phyloP scores from a whole-genome alignment of 2,797 vertebrate species.

The Botia almorhae region DNA sequence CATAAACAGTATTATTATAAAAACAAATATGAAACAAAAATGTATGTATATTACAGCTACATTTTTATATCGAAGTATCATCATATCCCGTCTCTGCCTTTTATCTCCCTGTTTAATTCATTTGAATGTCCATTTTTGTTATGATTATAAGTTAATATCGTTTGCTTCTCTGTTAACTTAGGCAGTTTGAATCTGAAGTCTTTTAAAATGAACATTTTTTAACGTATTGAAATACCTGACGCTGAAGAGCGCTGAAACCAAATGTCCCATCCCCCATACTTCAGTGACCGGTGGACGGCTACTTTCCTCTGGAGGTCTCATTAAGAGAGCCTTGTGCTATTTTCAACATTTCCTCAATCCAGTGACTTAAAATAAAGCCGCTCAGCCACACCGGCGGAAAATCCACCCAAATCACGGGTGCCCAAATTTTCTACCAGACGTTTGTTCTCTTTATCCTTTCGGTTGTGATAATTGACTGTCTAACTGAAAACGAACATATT shows the following conservation, averaged over 20 bases:
- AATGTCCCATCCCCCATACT: constrained; percentile 64
- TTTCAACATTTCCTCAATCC: constrained; percentile 84
- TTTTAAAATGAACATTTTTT: not conserved
- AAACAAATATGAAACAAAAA: not conserved
- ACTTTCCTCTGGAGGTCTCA: constrained; percentile 81
- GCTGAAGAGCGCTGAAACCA: constrained; percentile 43
- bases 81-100: constrained; percentile 1
- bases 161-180: not conserved
- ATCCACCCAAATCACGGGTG: constrained; percentile 73
- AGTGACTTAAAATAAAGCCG: constrained; percentile 80
- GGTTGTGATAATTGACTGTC: constrained; percentile 59
- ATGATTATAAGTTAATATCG: not conserved
- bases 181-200: not conserved
- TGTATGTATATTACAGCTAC: not conserved
- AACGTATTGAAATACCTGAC: constrained; percentile 32
- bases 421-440: constrained; percentile 72
- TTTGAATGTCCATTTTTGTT: not conserved
- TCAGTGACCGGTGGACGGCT: constrained; percentile 64
- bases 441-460: constrained; percentile 78
- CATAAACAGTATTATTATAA: not conserved
- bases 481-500: constrained; percentile 11
- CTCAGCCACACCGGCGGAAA: constrained; percentile 78
- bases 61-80: not conserved
- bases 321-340: constrained; percentile 81
- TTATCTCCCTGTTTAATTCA: not conserved